These are phyloP conservation scores for Acanthococcus lagerstroemiae DNA, from an alignment of 2,888 invertebrate species.

Conservation along the genomic window DNA sequence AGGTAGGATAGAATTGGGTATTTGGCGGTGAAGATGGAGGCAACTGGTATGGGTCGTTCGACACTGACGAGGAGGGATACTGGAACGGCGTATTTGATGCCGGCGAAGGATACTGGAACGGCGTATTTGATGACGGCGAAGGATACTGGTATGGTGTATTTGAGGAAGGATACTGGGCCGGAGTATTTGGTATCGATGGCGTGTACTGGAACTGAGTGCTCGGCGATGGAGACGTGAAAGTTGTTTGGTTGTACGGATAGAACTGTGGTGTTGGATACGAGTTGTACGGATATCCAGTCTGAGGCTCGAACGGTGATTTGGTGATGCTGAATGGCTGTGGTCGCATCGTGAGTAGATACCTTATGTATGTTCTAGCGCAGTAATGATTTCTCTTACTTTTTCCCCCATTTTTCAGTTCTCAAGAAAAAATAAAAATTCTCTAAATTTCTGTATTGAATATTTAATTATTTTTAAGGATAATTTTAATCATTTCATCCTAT, in stretches of 20 bases:
- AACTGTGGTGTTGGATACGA: neutral
- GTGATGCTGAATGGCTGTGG: conserved; percentile 14
- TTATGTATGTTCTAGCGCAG: no score
- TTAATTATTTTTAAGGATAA: no score
- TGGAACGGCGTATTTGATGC: neutral
- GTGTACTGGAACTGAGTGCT: neutral
- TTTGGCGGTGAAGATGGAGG: neutral
- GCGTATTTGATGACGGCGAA: neutral
- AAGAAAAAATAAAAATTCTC: no score
- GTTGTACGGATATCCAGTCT: conserved; percentile 5
- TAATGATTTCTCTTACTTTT: no score
- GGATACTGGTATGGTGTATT: neutral
- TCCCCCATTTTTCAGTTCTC: no score
- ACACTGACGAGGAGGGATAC: neutral
- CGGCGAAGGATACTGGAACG: neutral
- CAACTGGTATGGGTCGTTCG: neutral
- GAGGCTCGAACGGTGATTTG: neutral
- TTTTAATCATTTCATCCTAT: no score
- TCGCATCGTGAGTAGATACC: conserved; percentile 4
- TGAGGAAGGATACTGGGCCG: neutral
- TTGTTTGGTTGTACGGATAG: conserved; percentile 5
- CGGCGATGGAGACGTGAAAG: neutral
- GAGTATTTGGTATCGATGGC: neutral
- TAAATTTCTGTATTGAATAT: no score
- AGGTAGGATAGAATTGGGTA: neutral